Evolutionary conservation across 2,797 vertebrate genomes (phyloP), one percentile per base, ranked within the genome.

Genomic region (Gymnoscopelus braueri): DNA sequence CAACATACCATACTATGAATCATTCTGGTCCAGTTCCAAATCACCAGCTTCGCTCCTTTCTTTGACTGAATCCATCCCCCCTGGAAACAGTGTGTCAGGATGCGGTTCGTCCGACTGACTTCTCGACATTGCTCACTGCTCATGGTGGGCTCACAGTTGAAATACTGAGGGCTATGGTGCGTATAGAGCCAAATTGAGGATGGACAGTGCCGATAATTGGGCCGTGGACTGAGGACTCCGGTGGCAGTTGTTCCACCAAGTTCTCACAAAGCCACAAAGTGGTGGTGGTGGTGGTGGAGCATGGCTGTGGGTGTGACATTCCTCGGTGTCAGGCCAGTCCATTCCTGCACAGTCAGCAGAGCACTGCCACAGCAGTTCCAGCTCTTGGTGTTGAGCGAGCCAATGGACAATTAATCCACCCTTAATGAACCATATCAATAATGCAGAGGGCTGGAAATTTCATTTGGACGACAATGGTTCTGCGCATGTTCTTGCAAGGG

Each of bases 351-450:
- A 14, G 65, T 88, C 90, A 88, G 85, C 87, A 83, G 64, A 4
- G 39, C 65, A 65, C 39, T 65, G 83, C 52, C 67, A 75, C 77
- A 76, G 56, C 73, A 24, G 49, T 26, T 58, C 60, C 78, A 54
- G 74, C 82, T 84, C 72, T 59, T 29, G 77, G 84, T 58, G n/a
- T 81, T 62, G 62, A 53, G 48, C 67, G 54, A 75, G 70, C 74
- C 84, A 73, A 89, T 78, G 82, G 63, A 71, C 74, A 78, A 87
- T 86, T 81, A 58, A 87, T 85, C 81, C 78, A 26, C 0, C 52
- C 64, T 72, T 86, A 88, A 92, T 84, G 78, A 90, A 77, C 69
- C 57, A 29, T 76, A 81, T 88, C 75, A 85, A 87, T 87, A 83
- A 88, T 83, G 78, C 39, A 83, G 66, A 54, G 9, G 59, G 71